Base-by-base conservation (phyloP, 2,888 invertebrate genomes). In the Xanthorhoe designata region DNA sequence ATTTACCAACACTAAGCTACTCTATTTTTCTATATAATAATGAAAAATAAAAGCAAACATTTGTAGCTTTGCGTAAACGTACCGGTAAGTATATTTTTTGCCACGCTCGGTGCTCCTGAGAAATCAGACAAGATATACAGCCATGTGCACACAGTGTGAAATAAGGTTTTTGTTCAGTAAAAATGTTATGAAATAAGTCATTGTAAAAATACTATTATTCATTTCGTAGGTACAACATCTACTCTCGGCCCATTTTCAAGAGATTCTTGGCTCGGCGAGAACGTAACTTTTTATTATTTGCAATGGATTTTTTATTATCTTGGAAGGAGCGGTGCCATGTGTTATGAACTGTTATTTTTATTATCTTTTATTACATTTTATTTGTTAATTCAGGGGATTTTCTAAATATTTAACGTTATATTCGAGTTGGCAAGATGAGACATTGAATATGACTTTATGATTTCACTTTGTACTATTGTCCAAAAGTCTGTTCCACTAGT, bases 101-200 rank as follows among this genome's bases (percentile, higher is more conserved):
- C 75, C 78, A 78, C 81, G 80, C 59, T 59, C 24, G 19, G 15
- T 38, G 42, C 86, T 85, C 84, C 75, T 81, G 84, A 86, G 86
- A 86, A 89, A 87, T 88, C 84, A 86, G 85, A 86, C 82, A 81
- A 85, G 83, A 86, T 84, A 84, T 83, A 86, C 80, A 73, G 83
- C 72, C 83, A 80, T 90, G 91, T 86, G 89, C 91, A 88, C 81
- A 82, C 78, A 82, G 81, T 88, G 92, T 92, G 92, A 92, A 91
- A 91, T 91, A 84, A 88, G 89, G 77, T 90, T 86, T 79, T 85
- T 83, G 82, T 82, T 82, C 78, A 72, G 78, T 83, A 84, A 82
- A n/a, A 82, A 82, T 83, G 76, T 78, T 78, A 77, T 83, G 75
- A 78, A 79, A 84, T 79, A 80, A 80, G 73, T 74, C 76, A 76